Conservation (phyloP, 2,888 invertebrate species). For the Idaea straminata region DNA sequence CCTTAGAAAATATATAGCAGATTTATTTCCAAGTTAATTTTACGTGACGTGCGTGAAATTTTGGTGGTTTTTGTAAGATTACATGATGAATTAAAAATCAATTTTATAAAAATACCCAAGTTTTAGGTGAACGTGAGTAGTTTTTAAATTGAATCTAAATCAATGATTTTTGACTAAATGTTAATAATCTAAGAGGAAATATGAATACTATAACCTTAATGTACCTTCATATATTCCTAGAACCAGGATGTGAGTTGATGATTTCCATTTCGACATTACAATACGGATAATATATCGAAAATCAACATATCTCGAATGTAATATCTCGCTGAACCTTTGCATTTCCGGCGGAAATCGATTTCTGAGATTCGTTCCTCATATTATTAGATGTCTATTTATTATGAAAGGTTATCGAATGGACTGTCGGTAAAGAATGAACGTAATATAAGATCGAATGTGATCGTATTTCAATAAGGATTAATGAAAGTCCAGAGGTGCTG, state of each 20-base stretch:
- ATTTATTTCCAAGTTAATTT: background rate
- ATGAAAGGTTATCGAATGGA: conserved; percentile 35
- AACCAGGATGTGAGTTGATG: conserved; percentile 16
- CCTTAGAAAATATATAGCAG: background rate
- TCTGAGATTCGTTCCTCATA: conserved; percentile 43
- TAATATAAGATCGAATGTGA: background rate
- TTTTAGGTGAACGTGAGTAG: too few species aligned
- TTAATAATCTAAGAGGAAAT: too few species aligned
- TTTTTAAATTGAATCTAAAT: too few species aligned
- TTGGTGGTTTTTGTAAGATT: background rate
- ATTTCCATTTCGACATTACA: conserved; percentile 22
- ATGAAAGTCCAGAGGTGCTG: background rate
- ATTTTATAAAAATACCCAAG: background rate
- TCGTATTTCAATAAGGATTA: background rate
- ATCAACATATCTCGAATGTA: conserved; percentile 35
- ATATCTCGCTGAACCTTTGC: conserved; percentile 45
- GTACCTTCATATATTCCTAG: conserved; percentile 2
- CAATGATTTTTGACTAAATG: too few species aligned
- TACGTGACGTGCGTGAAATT: background rate
- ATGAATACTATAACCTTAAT: too few species aligned
- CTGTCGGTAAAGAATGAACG: conserved; percentile 16
- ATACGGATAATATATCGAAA: conserved; percentile 19
- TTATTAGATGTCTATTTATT: conserved; percentile 41
- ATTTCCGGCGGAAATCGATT: conserved; percentile 55
- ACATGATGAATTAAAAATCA: background rate